Evolutionary conservation across 2,888 invertebrate species (phyloP).

Genomic region (Hirtodrosophila cameraria): DNA sequence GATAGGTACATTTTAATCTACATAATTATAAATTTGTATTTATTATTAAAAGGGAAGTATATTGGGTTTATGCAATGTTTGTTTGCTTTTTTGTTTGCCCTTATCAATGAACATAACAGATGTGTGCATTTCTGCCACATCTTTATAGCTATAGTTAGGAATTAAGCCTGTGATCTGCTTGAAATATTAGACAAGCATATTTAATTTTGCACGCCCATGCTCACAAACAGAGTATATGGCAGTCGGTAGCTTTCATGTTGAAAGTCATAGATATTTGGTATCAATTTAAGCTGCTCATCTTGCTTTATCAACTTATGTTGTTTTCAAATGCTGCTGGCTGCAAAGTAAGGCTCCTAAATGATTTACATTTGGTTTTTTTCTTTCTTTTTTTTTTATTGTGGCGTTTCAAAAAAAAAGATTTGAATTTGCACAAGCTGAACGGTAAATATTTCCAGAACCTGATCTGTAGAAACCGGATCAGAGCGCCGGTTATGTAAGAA

Average conservation of each 20-base stretch:
- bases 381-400: background rate
- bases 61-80: no score
- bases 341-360: background rate
- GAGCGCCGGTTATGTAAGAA: conserved; percentile 39
- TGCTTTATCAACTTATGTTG: conserved; percentile 16
- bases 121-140: no score
- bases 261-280: background rate
- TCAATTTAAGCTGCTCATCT: background rate
- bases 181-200: no score
- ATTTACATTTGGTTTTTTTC: background rate
- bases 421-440: conserved; percentile 44
- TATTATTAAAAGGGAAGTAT: no score
- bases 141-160: no score
- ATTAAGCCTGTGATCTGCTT: no score
- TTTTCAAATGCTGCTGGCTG: no score
- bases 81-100: background rate
- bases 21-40: background rate
- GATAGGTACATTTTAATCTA: conserved; percentile 23
- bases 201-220: no score
- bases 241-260: no score
- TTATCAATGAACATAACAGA: background rate
- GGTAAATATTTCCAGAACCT: conserved; percentile 50
- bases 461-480: conserved; percentile 57
- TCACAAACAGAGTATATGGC: no score
- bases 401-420: conserved; percentile 7